Evolutionary conservation across 2,797 vertebrate species (phyloP).

Genomic region (Pseudotriccus pelzelni): DNA sequence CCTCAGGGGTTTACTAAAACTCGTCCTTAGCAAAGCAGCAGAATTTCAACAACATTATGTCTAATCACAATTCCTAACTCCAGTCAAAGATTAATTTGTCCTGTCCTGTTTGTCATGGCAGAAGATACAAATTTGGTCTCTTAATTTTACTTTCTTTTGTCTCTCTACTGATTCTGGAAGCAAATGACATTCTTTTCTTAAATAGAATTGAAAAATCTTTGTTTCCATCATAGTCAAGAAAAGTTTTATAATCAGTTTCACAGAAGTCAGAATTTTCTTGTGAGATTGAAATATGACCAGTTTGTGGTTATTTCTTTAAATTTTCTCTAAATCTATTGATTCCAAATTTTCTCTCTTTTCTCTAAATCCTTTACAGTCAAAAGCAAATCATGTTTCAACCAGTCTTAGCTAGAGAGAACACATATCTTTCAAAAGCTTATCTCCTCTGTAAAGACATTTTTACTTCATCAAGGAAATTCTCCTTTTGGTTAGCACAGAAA

Average conservation of each 20-base stretch:
- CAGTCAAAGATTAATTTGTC: not conserved
- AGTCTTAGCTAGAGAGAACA: not conserved
- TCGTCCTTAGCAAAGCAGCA: not conserved
- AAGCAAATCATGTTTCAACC: not conserved
- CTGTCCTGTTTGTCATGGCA: not conserved
- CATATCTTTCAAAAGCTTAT: not conserved
- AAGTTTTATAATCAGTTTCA: not conserved
- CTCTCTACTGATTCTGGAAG: not conserved
- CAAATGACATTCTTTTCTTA: not conserved
- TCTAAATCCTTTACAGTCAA: not conserved
- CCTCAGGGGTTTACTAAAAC: not conserved
- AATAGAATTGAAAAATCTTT: not conserved
- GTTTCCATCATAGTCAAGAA: not conserved
- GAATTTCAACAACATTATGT: not conserved
- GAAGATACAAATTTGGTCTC: not conserved
- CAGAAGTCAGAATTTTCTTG: not conserved
- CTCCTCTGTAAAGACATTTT: not conserved
- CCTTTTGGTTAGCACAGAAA: not conserved
- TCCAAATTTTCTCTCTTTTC: not conserved
- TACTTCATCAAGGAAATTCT: not conserved
- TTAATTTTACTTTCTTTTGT: not conserved
- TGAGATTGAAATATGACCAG: not conserved
- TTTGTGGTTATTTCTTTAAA: not conserved
- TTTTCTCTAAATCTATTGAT: not conserved
- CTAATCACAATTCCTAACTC: not conserved